Percentiles rank a stretch among this genome's conserved stretches.
phyloP scores from a whole-genome alignment of 1,140 invertebrate species.

The Antheraea mylitta region DNA sequence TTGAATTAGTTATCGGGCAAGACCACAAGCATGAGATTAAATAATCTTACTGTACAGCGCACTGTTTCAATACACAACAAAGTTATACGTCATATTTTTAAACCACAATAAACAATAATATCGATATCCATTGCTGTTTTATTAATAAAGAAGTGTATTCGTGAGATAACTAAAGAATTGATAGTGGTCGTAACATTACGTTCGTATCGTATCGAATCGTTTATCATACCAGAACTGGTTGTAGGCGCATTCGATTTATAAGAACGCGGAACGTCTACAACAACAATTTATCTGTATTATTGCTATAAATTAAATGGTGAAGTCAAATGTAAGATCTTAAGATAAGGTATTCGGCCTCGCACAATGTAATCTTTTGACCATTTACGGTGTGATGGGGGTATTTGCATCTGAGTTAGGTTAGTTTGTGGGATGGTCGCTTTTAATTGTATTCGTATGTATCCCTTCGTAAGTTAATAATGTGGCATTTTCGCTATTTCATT shows the following conservation, averaged over 20 bases:
- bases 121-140: conserved; percentile 22
- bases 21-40: not conserved
- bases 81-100: not conserved
- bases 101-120: conserved; percentile 6
- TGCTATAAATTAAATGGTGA: conserved; percentile 73
- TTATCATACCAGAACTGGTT: conserved; percentile 42
- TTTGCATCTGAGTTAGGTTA: conserved; percentile 69
- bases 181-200: conserved; percentile 26
- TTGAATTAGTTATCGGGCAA: not conserved
- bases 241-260: conserved; percentile 28
- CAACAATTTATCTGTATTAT: conserved; percentile 72
- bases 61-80: not conserved
- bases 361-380: conserved; percentile 77
- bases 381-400: conserved; percentile 59
- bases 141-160: conserved; percentile 17
- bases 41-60: not conserved
- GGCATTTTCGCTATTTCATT: conserved; percentile 69
- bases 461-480: conserved; percentile 53
- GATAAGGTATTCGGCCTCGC: conserved; percentile 63
- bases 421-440: conserved; percentile 35
- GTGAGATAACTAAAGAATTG: conserved; percentile 25
- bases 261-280: conserved; percentile 65
- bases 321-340: conserved; percentile 55
- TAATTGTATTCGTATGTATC: conserved; percentile 61
- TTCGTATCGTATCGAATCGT: conserved; percentile 31